phyloP scores from a whole-genome alignment of 1,140 invertebrate species.

The Cyphomyrmex costatus region DNA sequence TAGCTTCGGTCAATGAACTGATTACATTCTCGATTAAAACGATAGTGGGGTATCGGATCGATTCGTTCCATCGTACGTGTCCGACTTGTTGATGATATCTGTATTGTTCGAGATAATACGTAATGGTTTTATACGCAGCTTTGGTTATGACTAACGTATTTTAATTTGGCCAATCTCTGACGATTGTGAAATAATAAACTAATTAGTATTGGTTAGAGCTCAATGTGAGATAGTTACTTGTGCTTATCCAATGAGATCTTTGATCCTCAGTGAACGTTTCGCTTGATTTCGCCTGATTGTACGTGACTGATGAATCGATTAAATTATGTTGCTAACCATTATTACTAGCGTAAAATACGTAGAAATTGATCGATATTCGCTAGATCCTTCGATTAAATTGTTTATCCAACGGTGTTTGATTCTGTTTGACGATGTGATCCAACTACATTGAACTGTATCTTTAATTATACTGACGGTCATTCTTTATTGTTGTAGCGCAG shows the following conservation, averaged over 20 bases:
- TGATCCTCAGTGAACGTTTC: neutral
- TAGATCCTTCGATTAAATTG: slow-evolving; percentile 5
- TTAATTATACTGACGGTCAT: neutral
- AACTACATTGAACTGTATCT: neutral
- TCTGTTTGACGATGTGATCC: neutral
- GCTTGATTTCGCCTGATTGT: neutral
- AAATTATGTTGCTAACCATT: slow-evolving; percentile 6
- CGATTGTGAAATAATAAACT: slow-evolving; percentile 13
- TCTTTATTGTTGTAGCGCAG: neutral
- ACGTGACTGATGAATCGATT: slow-evolving; percentile 12
- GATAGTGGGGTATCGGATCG: neutral
- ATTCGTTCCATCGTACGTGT: slow-evolving; percentile 4
- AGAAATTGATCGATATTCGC: slow-evolving; percentile 7
- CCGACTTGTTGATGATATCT: neutral
- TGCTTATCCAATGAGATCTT: neutral
- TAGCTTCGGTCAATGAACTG: neutral
- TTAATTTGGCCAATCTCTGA: neutral
- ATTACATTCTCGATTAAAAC: neutral
- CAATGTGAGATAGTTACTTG: neutral
- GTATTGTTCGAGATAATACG: neutral
- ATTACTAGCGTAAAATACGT: neutral
- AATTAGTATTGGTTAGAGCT: neutral
- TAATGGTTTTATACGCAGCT: neutral
- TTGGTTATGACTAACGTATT: neutral
- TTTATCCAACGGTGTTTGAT: neutral